Evolutionary conservation across 2,888 invertebrate genomes (phyloP).

Genomic region (Stenodera caucasica): DNA sequence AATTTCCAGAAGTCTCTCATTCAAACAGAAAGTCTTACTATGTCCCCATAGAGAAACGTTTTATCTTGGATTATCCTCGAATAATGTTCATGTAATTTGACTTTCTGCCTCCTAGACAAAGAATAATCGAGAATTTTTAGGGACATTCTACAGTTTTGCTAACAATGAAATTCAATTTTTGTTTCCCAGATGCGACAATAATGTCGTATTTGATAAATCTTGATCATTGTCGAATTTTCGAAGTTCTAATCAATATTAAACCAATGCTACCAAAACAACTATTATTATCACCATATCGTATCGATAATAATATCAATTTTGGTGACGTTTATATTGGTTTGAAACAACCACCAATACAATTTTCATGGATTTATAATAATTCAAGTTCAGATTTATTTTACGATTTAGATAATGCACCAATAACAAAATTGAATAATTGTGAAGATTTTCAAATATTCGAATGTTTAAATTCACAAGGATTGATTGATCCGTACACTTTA

Average conservation of each 20-base stretch:
- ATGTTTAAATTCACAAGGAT: slow-evolving; percentile 49
- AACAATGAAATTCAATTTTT: slow-evolving; percentile 47
- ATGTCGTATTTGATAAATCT: slow-evolving; percentile 52
- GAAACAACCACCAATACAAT: slow-evolving; percentile 44
- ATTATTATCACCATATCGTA: slow-evolving; percentile 35
- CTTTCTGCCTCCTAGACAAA: too few relatives aligned
- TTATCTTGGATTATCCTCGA: slow-evolving; percentile 42
- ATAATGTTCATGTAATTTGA: slow-evolving; percentile 42
- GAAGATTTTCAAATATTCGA: slow-evolving; percentile 48
- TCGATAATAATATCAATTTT: slow-evolving; percentile 36
- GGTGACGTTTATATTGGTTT: slow-evolving; percentile 47
- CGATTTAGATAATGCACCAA: slow-evolving; percentile 38
- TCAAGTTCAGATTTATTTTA: slow-evolving; percentile 42
- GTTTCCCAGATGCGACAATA: slow-evolving; percentile 40
- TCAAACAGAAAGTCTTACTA: slow-evolving; percentile 42
- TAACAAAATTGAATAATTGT: slow-evolving; percentile 41
- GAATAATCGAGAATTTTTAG: slow-evolving; percentile 32
- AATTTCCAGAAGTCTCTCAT: slow-evolving; percentile 38
- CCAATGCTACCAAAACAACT: slow-evolving; percentile 29
- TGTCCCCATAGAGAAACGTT: slow-evolving; percentile 51
- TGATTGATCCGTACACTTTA: slow-evolving; percentile 38
- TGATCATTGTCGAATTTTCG: slow-evolving; percentile 47
- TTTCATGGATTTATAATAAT: slow-evolving; percentile 54
- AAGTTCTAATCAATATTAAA: slow-evolving; percentile 45
- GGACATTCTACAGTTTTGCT: slow-evolving; percentile 36